A percentile compares a stretch with the other conserved stretches of the same genome.
Evolutionary conservation across 1,140 invertebrate species (phyloP).

Genomic region (Drosophila persimilis): DNA sequence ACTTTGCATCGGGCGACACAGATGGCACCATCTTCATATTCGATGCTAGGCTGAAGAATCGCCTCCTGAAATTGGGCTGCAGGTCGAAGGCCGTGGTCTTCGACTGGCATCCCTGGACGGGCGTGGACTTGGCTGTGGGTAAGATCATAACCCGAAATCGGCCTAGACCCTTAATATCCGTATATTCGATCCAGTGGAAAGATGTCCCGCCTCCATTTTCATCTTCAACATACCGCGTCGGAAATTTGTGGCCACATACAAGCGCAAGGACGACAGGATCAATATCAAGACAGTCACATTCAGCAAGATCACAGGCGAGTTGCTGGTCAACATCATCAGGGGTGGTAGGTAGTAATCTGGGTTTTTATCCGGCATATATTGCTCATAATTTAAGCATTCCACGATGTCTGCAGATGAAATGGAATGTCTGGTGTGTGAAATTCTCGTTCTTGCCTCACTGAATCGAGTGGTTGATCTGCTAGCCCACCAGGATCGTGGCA

Average conservation of each 20-base stretch:
- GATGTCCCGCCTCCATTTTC: constrained; percentile 60
- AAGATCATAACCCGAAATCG: constrained; percentile 10
- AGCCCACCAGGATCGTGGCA: constrained; percentile 50
- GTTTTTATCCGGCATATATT: not conserved
- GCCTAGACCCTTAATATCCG: not conserved
- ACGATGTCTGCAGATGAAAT: constrained; percentile 32
- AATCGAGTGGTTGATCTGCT: constrained; percentile 74
- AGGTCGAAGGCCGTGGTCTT: constrained; percentile 38
- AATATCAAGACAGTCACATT: constrained; percentile 63
- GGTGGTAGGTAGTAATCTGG: constrained; percentile 32
- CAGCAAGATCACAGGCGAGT: constrained; percentile 75
- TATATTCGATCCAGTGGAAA: constrained; percentile 44
- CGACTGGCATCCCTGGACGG: constrained; percentile 81
- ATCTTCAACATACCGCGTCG: constrained; percentile 63
- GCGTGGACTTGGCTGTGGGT: constrained; percentile 69
- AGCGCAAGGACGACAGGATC: constrained; percentile 58
- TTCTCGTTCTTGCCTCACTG: constrained; percentile 70
- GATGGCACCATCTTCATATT: constrained; percentile 63
- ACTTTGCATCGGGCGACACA: constrained; percentile 68
- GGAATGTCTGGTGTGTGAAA: constrained; percentile 46
- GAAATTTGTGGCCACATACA: constrained; percentile 70
- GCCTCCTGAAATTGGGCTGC: constrained; percentile 25
- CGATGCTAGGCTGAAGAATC: constrained; percentile 37
- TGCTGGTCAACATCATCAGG: constrained; percentile 68
- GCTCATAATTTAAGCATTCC: not conserved